Conservation (phyloP, 2,888 invertebrate species). For the Conops quadrifasciatus region DNA sequence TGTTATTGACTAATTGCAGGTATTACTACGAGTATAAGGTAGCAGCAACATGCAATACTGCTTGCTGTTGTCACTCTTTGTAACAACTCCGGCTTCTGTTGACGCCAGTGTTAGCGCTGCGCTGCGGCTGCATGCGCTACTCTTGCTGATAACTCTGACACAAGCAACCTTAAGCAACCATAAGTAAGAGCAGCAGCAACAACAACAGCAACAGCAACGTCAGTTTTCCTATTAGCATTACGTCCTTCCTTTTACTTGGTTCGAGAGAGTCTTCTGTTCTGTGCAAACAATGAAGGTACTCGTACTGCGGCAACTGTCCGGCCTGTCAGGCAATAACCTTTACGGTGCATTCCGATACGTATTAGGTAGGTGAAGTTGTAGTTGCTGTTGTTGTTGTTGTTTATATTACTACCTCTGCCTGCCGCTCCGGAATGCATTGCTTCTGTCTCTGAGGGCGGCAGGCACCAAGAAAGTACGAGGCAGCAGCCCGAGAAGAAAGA, state of each 20-base stretch:
- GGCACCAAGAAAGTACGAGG: too few species aligned
- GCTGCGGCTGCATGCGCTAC: not conserved
- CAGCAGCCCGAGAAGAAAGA: too few species aligned
- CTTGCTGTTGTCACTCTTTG: too few species aligned
- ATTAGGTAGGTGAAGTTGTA: not conserved
- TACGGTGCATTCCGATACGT: not conserved
- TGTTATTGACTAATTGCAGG: not conserved
- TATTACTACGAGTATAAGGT: not conserved
- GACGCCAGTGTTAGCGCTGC: not conserved
- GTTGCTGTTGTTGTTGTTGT: not conserved
- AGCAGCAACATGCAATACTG: not conserved
- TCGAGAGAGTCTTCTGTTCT: too few species aligned
- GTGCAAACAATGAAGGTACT: too few species aligned
- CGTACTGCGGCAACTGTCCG: not conserved
- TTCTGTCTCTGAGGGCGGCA: not conserved
- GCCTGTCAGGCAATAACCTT: not conserved
- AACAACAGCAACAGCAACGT: too few species aligned
- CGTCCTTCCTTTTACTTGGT: too few species aligned
- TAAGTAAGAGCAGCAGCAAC: too few species aligned
- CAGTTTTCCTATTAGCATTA: too few species aligned
- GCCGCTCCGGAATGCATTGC: not conserved
- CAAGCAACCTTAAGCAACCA: not conserved
- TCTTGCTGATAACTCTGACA: conserved; percentile 8
- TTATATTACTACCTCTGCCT: not conserved
- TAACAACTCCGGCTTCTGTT: not conserved